Evolutionary conservation across 2,888 invertebrate species (phyloP).

Genomic region (Heliconius hortense): DNA sequence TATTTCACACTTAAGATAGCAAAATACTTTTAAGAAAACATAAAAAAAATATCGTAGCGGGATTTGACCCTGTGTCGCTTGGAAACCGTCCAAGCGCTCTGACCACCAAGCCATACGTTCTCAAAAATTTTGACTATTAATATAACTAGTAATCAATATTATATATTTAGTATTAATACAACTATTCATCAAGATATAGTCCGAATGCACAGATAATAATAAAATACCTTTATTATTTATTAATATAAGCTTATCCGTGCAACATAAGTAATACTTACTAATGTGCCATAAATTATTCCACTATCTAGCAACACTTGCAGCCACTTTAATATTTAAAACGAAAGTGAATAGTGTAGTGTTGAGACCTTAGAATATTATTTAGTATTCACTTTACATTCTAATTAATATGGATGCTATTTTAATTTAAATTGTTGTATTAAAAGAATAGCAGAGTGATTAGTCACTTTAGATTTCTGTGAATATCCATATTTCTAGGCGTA

Average conservation of each 20-base stretch:
- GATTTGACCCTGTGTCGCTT: too few relatives aligned
- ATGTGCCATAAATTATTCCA: slow-evolving; percentile 17
- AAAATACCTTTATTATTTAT: neutral
- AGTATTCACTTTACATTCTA: neutral
- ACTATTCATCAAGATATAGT: neutral
- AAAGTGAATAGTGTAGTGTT: slow-evolving; percentile 15
- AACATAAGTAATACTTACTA: slow-evolving; percentile 3
- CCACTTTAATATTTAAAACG: slow-evolving; percentile 4
- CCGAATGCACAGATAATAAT: neutral
- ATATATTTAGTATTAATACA: neutral
- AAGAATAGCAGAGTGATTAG: neutral
- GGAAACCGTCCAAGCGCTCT: too few relatives aligned
- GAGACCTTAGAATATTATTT: neutral
- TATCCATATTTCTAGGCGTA: neutral
- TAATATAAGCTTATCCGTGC: neutral
- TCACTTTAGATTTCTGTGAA: neutral
- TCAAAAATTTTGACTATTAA: too few relatives aligned
- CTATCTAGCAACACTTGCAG: slow-evolving; percentile 11
- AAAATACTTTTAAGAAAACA: too few relatives aligned
- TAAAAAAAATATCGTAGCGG: too few relatives aligned
- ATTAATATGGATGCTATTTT: neutral
- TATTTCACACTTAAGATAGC: too few relatives aligned
- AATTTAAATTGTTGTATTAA: neutral
- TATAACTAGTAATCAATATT: too few relatives aligned
- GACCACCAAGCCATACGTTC: too few relatives aligned